Evolutionary conservation across 2,888 invertebrate species (phyloP).

Genomic region (Microctonus brassicae): DNA sequence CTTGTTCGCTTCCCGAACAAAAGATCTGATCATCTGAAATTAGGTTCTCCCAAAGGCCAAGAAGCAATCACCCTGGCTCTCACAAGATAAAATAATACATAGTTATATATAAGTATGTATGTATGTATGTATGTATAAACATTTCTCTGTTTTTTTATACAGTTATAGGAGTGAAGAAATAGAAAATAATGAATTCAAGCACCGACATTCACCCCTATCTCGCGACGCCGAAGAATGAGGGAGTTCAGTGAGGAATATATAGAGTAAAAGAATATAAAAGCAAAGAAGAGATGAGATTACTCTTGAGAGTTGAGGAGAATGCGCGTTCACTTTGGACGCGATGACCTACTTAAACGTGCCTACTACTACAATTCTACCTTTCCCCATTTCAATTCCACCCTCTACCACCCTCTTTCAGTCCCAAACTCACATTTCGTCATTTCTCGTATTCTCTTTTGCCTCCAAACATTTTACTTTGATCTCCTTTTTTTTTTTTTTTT

Average conservation of each 20-base stretch:
- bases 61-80: slow-evolving; percentile 20
- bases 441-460: not conserved
- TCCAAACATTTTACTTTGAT: not conserved
- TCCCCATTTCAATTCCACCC: slow-evolving; percentile 32
- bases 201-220: slow-evolving; percentile 42
- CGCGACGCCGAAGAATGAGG: slow-evolving; percentile 37
- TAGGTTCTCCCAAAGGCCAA: slow-evolving; percentile 4
- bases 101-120: not conserved
- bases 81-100: not conserved
- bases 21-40: slow-evolving; percentile 12
- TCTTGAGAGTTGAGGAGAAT: slow-evolving; percentile 22
- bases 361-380: slow-evolving; percentile 27
- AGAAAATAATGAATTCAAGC: slow-evolving; percentile 56
- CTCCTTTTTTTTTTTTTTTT: not conserved
- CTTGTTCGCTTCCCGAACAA: not conserved
- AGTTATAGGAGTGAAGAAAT: slow-evolving; percentile 46
- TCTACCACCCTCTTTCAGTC: not conserved
- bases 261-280: slow-evolving; percentile 37
- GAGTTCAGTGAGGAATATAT: slow-evolving; percentile 38
- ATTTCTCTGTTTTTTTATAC: slow-evolving; percentile 44
- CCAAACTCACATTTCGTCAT: not conserved
- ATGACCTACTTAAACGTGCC: slow-evolving; percentile 54
- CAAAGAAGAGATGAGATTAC: slow-evolving; percentile 39
- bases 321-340: slow-evolving; percentile 43
- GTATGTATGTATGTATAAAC: too few relatives aligned